Conservation (phyloP, 2,888 invertebrate species). For the Macrosoma leucophasiata region DNA sequence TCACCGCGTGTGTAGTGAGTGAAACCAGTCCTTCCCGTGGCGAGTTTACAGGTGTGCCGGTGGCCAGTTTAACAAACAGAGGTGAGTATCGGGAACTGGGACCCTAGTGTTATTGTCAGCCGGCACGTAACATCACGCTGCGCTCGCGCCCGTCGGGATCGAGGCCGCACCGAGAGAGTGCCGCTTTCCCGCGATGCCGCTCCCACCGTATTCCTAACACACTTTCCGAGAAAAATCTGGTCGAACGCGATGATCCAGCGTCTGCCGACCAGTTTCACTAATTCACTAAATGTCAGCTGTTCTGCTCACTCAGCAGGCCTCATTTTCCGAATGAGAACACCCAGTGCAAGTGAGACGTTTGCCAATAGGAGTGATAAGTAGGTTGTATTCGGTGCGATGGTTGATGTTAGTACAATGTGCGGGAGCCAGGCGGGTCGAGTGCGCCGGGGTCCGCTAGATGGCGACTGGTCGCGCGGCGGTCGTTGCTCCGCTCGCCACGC, state of each 20-base stretch:
- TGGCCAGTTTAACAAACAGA: constrained; percentile 1
- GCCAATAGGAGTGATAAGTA: too few species aligned
- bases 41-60: constrained; percentile 4
- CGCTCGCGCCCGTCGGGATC: constrained; percentile 35
- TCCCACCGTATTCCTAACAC: constrained; percentile 20
- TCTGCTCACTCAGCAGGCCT: too few species aligned
- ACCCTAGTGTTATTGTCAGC: constrained; percentile 5
- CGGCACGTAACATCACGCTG: constrained; percentile 30
- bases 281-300: too few species aligned
- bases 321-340: too few species aligned
- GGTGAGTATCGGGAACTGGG: constrained; percentile 6
- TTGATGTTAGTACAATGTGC: too few species aligned
- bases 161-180: constrained; percentile 35
- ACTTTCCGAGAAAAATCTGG: too few species aligned
- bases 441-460: constrained; percentile 34
- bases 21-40: constrained; percentile 13
- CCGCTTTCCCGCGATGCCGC: constrained; percentile 40
- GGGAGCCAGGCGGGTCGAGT: constrained; percentile 24
- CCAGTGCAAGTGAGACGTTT: too few species aligned
- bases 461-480: constrained; percentile 35
- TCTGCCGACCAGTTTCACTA: too few species aligned
- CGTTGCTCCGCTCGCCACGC: constrained; percentile 38
- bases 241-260: too few species aligned
- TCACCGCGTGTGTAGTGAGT: constrained; percentile 45
- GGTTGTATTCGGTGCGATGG: too few species aligned